Base-by-base conservation (phyloP, 2,113 vertebrate genomes). In the Platycercus adscitus region DNA sequence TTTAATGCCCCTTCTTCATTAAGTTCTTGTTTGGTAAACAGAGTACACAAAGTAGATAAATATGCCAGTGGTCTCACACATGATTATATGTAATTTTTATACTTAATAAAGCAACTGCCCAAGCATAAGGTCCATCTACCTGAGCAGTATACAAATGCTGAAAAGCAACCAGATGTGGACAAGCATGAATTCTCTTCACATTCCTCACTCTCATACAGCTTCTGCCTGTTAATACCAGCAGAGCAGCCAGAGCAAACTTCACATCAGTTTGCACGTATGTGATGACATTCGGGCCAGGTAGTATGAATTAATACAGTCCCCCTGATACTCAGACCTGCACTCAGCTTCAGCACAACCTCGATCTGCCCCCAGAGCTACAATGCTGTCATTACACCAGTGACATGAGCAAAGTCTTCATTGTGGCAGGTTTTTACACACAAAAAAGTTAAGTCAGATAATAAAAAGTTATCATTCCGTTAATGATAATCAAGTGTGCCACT, bases 391-490 rank as follows among this genome's bases (percentile, higher is more conserved):
- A 46, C 21, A 44, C 18, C 44, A 70, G n/a, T 47, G 23, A 61
- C 25, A 77, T 7, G 8, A 76, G 26, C 11, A 28, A 77, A 55
- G 41, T 55, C 33, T 61, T 71, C 92, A 50, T 0, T 33, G 31
- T 15, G 29, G 49, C 18, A 65, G 28, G 17, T 18, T 77, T 92
- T 60, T 35, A 73, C 25, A 85, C 17, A 19, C 35, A 53, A 47
- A 61, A 73, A 72, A 64, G 50, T 61, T 80, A 91, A 73, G 28
- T 72, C 26, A 56, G 61, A 92, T 44, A 84, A 88, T 53, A 79
- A 85, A 94, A 96, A 46, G 37, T 49, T 49, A 88, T 56, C 86
- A 70, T 85, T 82, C 49, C 47, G 49, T 35, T 92, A 76, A 91
- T 52, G 53, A 69, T 81, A 69, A 89, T 69, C 60, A 89, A 91